phyloP scores from a whole-genome alignment of 2,797 vertebrate species.

The Channallabes apus region DNA sequence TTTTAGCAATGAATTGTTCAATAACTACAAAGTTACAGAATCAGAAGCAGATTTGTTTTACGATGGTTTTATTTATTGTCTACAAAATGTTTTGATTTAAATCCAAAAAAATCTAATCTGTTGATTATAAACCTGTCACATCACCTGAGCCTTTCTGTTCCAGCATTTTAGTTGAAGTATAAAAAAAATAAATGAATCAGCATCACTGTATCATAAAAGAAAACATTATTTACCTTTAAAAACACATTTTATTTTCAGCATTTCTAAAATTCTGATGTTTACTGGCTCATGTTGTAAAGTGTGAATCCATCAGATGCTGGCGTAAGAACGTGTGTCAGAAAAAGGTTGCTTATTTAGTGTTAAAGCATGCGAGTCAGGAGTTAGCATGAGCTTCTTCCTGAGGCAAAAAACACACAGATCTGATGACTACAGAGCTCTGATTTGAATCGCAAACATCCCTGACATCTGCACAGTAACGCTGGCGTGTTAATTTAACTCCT shows the following conservation, averaged over 20 bases:
- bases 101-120: too few species aligned
- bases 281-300: neutral
- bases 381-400: neutral
- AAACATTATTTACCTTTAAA: neutral
- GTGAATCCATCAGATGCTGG: neutral
- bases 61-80: too few species aligned
- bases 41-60: too few species aligned
- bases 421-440: neutral
- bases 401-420: neutral
- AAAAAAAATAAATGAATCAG: neutral
- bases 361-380: neutral
- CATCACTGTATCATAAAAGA: neutral
- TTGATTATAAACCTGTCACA: neutral
- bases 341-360: neutral
- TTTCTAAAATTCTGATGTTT: neutral
- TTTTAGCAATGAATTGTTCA: too few species aligned
- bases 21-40: too few species aligned
- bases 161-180: neutral
- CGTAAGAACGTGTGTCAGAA: neutral
- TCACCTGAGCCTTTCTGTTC: neutral
- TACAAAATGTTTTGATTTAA: too few species aligned
- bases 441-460: neutral
- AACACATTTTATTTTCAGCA: neutral
- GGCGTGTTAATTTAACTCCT: neutral
- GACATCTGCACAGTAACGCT: neutral